Evolutionary conservation across 2,888 invertebrate species (phyloP), one percentile per base, ranked within the genome.

Genomic region (Yponomeuta cagnagella): DNA sequence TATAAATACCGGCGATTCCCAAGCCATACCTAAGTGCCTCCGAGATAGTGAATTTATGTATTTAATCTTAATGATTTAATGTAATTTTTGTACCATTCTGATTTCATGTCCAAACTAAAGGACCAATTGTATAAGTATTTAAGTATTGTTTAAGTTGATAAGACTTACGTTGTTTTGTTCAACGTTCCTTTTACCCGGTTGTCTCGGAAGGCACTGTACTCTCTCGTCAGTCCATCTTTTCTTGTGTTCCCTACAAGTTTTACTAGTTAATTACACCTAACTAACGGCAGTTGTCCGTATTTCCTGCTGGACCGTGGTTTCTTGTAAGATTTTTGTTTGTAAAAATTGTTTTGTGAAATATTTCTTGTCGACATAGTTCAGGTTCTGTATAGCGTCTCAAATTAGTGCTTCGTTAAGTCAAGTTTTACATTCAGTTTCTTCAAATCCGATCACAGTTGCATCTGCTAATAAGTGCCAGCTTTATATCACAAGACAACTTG

Each of bases 1-100:
- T 68, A 33, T 48, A 68, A 68, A 68, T 68, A 68, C 68, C 68
- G 23, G n/a, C 68, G 52, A 58, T 68, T 68, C 33, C 37, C n/a
- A 43, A 37, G 33, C 12, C 65, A 2, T 12, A 65, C 33, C 65
- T 30, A 31, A 65, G 65, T 65, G 65, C 65, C 10, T 65, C 65
- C 65, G 65, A 58, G 52, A 58, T 58, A 15, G 52, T 58, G 12
- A 58, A 58, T 58, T 58, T 58, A 58, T 58, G 52, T 15, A 58
- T 12, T 15, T 15, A 58, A 15, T 58, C 15, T 58, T 58, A 15
- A 58, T 3, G 52, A 15, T 58, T 58, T 58, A 58, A 15, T 58
- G 15, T 58, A 58, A 43, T 43, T 58, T 58, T 58, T 58, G 52
- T 58, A 58, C 52, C 52, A 58, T 58, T 15, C 15, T 58, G 15